These are phyloP conservation scores for Acrossocheilus wenchowensis DNA, from an alignment of 2,797 vertebrate species.

Conservation along the genomic window DNA sequence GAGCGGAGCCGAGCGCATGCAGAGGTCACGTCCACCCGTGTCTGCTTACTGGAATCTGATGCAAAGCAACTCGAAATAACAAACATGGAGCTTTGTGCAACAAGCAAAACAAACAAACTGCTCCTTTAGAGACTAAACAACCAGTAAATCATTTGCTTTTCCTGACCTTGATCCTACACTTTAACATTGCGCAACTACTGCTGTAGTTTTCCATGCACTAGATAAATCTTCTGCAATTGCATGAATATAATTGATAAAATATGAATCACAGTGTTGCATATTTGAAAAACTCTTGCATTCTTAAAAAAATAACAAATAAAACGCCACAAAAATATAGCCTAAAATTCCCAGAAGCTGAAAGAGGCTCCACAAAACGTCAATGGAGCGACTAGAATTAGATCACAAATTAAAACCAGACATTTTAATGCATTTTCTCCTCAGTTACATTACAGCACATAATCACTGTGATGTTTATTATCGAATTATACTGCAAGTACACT, in stretches of 20 bases:
- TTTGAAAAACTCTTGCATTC: neutral
- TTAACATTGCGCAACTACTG: neutral
- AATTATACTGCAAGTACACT: slow-evolving; percentile 13
- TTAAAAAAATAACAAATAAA: neutral
- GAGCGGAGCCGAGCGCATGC: neutral
- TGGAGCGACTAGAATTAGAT: neutral
- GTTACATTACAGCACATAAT: neutral
- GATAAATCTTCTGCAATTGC: neutral
- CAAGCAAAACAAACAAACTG: neutral
- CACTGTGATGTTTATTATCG: neutral
- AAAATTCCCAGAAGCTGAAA: neutral
- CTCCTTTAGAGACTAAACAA: neutral
- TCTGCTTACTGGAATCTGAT: slow-evolving; percentile 38
- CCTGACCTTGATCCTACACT: neutral
- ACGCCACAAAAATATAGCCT: neutral
- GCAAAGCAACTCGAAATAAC: neutral
- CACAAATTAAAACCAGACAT: neutral
- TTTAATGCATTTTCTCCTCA: neutral
- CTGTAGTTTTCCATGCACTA: neutral
- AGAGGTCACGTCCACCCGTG: neutral
- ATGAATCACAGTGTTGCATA: neutral
- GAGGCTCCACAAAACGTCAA: neutral
- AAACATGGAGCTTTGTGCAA: neutral
- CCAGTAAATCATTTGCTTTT: neutral
- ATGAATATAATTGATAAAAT: neutral